Conservation (phyloP, 2,113 vertebrate genomes). For the Pseudopodoces humilis region DNA sequence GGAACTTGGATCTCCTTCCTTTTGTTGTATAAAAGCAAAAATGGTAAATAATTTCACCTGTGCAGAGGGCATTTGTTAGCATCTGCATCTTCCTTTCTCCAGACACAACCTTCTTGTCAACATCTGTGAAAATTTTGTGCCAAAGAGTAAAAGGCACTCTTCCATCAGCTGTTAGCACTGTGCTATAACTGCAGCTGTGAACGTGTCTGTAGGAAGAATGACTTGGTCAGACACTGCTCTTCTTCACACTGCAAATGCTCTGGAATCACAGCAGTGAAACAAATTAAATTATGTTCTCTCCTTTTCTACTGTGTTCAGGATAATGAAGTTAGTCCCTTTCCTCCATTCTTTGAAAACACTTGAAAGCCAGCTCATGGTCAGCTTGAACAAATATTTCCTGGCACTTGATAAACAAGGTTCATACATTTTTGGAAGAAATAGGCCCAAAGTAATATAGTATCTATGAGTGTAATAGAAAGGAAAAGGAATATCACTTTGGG, state of each 20-base stretch:
- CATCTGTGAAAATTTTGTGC: background rate
- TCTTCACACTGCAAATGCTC: background rate
- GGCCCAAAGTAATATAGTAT: background rate
- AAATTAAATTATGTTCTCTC: background rate
- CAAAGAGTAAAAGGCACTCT: background rate
- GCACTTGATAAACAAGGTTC: background rate
- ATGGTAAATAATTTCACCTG: background rate
- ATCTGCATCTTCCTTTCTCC: background rate
- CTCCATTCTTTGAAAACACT: background rate
- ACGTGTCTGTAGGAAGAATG: accelerated
- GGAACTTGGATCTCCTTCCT: background rate
- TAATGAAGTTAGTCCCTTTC: background rate
- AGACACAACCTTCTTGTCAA: background rate
- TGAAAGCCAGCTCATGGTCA: background rate
- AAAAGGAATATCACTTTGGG: background rate
- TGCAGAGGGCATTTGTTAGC: background rate
- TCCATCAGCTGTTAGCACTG: accelerated
- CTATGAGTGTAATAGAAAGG: background rate
- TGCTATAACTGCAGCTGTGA: background rate
- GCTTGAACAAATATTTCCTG: background rate
- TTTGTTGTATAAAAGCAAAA: background rate
- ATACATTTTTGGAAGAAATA: background rate
- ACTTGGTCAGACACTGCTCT: background rate
- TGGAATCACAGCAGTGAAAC: background rate
- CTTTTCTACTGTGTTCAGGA: background rate